Evolutionary conservation across 2,113 vertebrate species (phyloP), one percentile per base, ranked within the genome.

Genomic region (Scortum barcoo): DNA sequence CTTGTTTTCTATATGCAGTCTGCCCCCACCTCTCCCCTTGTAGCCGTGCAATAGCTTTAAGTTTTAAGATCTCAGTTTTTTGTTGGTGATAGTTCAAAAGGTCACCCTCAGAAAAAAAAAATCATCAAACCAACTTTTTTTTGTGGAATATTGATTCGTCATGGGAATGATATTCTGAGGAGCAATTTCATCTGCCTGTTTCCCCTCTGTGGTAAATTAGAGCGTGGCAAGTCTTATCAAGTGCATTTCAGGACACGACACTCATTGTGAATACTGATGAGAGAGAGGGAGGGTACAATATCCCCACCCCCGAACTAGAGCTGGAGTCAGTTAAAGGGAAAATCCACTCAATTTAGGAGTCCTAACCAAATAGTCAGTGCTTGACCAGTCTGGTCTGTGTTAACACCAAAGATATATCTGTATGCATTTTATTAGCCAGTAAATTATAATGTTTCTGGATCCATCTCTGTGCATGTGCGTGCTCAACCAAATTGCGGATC

Each of bases 181-280:
- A 78, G 76, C 61, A 84, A 92, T 88, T 92, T 84, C 22, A 72
- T 84, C 78, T 24, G 72, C 73, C 78, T 87, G 73, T 83, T 89
- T 81, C 73, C 48, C 81, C 72, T 85, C 74, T 69, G 65, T 76
- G 78, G 76, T 78, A 86, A 85, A 91, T 93, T 89, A 78, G 54
- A 90, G 85, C 51, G 5, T 83, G 63, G 63, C 58, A 73, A 88
- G 83, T 77, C 74, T 84, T 86, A 87, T 81, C 76, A 83, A 88
- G 74, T 72, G 77, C 61, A 75, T 86, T 91, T 86, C 72, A 68
- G 81, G 84, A 83, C 77, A 75, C 0, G 0, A n/a, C 65, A 72
- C 65, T n/a, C 19, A 2, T 20, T 75, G 40, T 85, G 91, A 86
- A 93, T 92, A 79, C 88, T 88, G 85, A 93, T 92, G 89, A 91